Evolutionary conservation across 2,113 vertebrate genomes (phyloP), one percentile per base, ranked within the genome.

Genomic region (Caranx melampygus): DNA sequence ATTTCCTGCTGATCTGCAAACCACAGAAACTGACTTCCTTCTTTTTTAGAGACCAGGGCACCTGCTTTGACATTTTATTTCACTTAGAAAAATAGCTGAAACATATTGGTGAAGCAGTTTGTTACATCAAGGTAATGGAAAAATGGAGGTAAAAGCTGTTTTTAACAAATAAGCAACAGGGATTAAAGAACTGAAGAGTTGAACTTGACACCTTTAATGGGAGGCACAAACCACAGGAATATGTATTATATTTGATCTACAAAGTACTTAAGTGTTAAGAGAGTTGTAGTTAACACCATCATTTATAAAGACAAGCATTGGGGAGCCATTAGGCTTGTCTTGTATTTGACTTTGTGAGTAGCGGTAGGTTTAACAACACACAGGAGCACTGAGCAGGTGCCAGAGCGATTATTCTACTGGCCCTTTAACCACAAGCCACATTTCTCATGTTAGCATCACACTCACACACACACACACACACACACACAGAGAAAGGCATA

Each of bases 261-360:
- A 62, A 83, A 72, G 78, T 79, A 79, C 79, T 78, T 35, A 69
- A 70, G 88, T 82, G 89, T 84, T 84, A 71, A 83, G 91, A 90
- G 90, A 88, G 87, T 88, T 91, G 86, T 88, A 89, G 87, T 92
- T 90, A 92, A 86, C 92, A 83, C 80, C 82, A 78, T 89, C 74
- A 89, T 93, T 93, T 92, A 88, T 86, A 88, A 87, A 82, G 78
- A 77, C 35, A 35, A 85, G 84, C 93, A 78, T 73, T 5, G 21
- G 90, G 92, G 92, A 93, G 86, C 90, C 79, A 88, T 93, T 94
- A 92, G 90, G 78, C 90, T 75, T 40, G 92, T 91, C 87, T 92
- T 63, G 84, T 91, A 61, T 93, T 92, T 92, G 91, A 91, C 91
- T 94, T 91, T 89, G 91, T 60, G 73, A 77, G 62, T 54, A 79